A percentile compares a stretch with the other conserved stretches of the same genome.
These are phyloP conservation scores for Callyntrura guangdongensis DNA, from an alignment of 2,888 invertebrate genomes.

Conservation along the genomic window DNA sequence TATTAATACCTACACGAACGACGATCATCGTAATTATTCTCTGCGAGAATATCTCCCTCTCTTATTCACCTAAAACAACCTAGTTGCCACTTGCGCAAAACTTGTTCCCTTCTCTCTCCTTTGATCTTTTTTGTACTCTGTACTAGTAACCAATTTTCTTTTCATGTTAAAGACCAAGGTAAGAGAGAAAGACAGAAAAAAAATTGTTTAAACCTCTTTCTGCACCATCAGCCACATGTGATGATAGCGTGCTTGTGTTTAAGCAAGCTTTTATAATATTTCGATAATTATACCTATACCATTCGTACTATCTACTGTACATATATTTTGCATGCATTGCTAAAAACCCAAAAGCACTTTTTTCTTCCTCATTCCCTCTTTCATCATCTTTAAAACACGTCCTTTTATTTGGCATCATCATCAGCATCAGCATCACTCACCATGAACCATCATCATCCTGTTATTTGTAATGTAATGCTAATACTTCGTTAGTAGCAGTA, in stretches of 20 bases:
- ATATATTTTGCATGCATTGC: no score
- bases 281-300: constrained; percentile 25
- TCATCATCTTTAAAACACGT: constrained; percentile 10
- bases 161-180: no score
- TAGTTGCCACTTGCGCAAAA: constrained; percentile 45
- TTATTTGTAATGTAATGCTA: background rate
- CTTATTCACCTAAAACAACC: background rate
- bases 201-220: constrained; percentile 25
- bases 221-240: constrained; percentile 27
- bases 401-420: background rate
- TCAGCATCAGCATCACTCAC: no score
- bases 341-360: no score
- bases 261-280: background rate
- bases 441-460: background rate
- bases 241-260: constrained; percentile 15
- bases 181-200: no score
- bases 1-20: constrained; percentile 20
- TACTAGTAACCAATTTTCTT: constrained; percentile 58
- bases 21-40: constrained; percentile 7
- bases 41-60: background rate
- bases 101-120: constrained; percentile 13
- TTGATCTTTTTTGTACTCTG: constrained; percentile 25
- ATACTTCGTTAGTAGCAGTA: no score
- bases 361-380: constrained; percentile 7
- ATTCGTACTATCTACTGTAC: no score